Conservation (phyloP, 1,140 invertebrate species). For the Papilio dardanus region DNA sequence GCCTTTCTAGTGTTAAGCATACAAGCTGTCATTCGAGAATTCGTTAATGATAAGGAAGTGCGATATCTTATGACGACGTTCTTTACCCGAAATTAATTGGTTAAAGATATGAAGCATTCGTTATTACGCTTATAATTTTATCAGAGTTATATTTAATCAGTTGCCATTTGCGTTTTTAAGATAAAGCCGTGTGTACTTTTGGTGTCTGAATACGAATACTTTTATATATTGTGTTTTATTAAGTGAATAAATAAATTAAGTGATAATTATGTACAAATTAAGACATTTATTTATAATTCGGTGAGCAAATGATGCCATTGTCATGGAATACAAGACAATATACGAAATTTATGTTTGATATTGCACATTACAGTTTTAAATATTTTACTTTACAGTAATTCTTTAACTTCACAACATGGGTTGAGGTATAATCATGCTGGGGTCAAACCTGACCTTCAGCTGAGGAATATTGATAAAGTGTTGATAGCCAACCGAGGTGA, state of each 20-base stretch:
- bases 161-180: not conserved
- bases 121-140: conserved; percentile 17
- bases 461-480: conserved; percentile 87
- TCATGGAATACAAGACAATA: not conserved
- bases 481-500: conserved; percentile 98
- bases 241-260: conserved; percentile 2
- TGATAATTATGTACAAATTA: conserved; percentile 59
- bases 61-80: conserved; percentile 26
- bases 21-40: conserved; percentile 26
- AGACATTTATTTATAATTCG: conserved; percentile 52
- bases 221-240: not conserved
- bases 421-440: conserved; percentile 60
- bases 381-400: conserved; percentile 46
- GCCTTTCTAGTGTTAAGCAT: too few species aligned
- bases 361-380: not conserved
- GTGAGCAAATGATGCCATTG: conserved; percentile 50
- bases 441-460: conserved; percentile 58
- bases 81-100: conserved; percentile 16
- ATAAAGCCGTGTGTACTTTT: not conserved
- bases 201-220: not conserved
- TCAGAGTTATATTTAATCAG: conserved; percentile 29
- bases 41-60: conserved; percentile 32
- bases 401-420: conserved; percentile 43
- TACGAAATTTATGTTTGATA: conserved; percentile 2
- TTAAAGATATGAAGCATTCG: not conserved